Conservation (phyloP, 2,888 invertebrate species). For the Mesodorylaimus sp. region DNA sequence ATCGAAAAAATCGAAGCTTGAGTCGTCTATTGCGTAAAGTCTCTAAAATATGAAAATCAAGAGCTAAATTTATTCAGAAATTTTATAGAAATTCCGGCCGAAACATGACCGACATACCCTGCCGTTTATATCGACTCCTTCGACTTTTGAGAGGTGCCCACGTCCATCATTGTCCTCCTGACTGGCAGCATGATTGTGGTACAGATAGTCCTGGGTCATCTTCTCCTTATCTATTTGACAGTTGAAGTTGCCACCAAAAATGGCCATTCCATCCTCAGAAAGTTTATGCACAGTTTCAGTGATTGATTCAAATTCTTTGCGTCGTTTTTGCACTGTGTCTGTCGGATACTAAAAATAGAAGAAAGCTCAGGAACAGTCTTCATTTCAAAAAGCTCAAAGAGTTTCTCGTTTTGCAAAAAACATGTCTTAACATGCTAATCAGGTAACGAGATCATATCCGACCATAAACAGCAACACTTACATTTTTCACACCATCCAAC, state of each 20-base stretch:
- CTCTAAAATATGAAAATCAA: too few species aligned
- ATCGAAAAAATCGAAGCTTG: constrained; percentile 18
- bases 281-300: too few species aligned
- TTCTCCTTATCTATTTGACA: not conserved
- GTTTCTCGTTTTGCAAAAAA: too few species aligned
- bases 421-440: too few species aligned
- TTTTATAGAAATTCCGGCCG: not conserved
- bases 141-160: not conserved
- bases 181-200: not conserved
- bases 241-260: not conserved
- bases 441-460: too few species aligned
- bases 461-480: too few species aligned
- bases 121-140: not conserved
- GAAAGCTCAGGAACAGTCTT: too few species aligned
- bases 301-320: not conserved
- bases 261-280: not conserved
- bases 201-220: not conserved
- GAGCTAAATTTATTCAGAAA: not conserved
- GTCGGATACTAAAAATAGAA: not conserved
- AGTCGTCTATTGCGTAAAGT: constrained; percentile 17
- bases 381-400: too few species aligned
- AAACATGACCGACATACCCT: not conserved
- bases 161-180: not conserved
- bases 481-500: not conserved
- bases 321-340: not conserved